Evolutionary conservation across 2,888 invertebrate species (phyloP).

Genomic region (Asteroscopus sphinx): DNA sequence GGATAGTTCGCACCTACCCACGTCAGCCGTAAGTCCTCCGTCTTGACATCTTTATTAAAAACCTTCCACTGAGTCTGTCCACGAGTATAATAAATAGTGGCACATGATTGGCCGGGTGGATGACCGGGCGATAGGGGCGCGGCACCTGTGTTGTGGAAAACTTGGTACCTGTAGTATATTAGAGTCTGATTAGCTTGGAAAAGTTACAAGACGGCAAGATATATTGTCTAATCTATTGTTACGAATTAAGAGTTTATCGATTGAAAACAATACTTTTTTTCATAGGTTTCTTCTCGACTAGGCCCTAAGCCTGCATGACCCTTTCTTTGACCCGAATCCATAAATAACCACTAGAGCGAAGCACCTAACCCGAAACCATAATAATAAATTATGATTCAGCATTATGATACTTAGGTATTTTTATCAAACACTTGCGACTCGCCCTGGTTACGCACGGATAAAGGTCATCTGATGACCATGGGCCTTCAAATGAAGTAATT

Average conservation of each 20-base stretch:
- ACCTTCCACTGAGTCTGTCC: background rate
- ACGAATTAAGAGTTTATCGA: background rate
- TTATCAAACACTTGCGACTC: too few species aligned
- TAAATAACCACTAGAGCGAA: too few species aligned
- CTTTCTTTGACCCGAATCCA: too few species aligned
- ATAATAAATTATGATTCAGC: too few species aligned
- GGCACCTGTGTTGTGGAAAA: conserved; percentile 38
- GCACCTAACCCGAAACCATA: too few species aligned
- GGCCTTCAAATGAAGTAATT: too few species aligned
- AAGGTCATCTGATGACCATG: too few species aligned
- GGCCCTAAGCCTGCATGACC: too few species aligned
- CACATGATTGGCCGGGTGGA: conserved; percentile 42
- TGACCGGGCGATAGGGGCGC: conserved; percentile 39
- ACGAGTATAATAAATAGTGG: conserved; percentile 34
- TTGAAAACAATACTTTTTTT: too few species aligned
- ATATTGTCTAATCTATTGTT: background rate
- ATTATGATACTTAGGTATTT: too few species aligned
- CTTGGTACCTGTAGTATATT: conserved; percentile 3
- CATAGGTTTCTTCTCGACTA: too few species aligned
- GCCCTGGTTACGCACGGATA: too few species aligned
- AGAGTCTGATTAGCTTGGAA: conserved; percentile 3
- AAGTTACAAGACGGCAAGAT: conserved; percentile 12
- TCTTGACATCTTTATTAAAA: conserved; percentile 4
- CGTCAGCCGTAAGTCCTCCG: background rate
- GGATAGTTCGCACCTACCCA: background rate